phyloP scores from a whole-genome alignment of 2,797 vertebrate species.

The Brachyalestes nurse region DNA sequence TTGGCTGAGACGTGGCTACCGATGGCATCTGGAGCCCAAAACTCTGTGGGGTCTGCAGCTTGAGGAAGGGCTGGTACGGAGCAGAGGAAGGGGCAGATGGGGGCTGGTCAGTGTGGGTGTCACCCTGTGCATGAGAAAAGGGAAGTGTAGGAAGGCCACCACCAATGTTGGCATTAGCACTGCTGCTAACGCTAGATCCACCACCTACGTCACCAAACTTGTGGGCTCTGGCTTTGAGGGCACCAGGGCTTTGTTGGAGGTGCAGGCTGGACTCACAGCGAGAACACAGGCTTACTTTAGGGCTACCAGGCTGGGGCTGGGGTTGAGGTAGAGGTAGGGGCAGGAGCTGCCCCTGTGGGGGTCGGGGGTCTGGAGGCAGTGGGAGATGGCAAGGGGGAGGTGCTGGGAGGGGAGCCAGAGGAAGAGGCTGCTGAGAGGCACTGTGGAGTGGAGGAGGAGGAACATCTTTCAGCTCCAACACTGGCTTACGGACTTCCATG shows the following conservation, averaged over 20 bases:
- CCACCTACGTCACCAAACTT: slow-evolving; percentile 73
- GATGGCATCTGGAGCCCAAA: slow-evolving; percentile 65
- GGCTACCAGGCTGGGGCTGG: slow-evolving; percentile 77
- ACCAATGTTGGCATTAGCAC: slow-evolving; percentile 60
- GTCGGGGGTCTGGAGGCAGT: slow-evolving; percentile 68
- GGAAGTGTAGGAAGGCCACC: slow-evolving; percentile 65
- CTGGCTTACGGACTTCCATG: slow-evolving; percentile 90
- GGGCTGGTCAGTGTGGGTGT: slow-evolving; percentile 53
- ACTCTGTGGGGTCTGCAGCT: slow-evolving; percentile 49
- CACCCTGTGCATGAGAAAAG: slow-evolving; percentile 74
- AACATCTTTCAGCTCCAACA: slow-evolving; percentile 90
- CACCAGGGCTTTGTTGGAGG: slow-evolving; percentile 54
- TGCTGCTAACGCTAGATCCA: slow-evolving; percentile 51
- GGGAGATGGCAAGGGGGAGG: slow-evolving; percentile 69
- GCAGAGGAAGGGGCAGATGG: slow-evolving; percentile 65
- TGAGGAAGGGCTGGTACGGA: neutral
- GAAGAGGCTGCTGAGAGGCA: slow-evolving; percentile 81
- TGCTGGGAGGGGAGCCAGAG: slow-evolving; percentile 78
- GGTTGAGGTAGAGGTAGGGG: slow-evolving; percentile 56
- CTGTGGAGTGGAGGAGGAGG: slow-evolving; percentile 81
- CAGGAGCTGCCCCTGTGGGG: slow-evolving; percentile 59
- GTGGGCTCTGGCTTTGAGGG: slow-evolving; percentile 51
- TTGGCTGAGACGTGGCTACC: slow-evolving; percentile 76
- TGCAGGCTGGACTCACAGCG: slow-evolving; percentile 73
- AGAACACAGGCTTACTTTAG: slow-evolving; percentile 94